phyloP scores from a whole-genome alignment of 2,888 invertebrate genomes.

The Linyphia triangularis region DNA sequence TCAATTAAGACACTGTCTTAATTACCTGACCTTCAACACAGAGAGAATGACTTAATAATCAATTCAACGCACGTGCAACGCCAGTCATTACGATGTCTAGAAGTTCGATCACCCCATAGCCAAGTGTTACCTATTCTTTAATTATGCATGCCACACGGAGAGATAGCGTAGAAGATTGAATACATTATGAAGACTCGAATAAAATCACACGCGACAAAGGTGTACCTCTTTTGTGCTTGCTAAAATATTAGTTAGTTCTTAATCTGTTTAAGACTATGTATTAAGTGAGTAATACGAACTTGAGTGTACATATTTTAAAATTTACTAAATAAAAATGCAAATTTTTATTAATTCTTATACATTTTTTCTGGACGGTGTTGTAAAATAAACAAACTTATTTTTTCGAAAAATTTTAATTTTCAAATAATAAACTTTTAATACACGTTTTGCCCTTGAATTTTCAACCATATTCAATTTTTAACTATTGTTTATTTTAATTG shows the following conservation, averaged over 20 bases:
- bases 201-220: neutral
- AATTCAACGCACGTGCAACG: neutral
- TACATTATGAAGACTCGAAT: neutral
- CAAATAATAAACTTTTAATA: too few species aligned
- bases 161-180: neutral
- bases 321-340: too few species aligned
- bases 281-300: too few species aligned
- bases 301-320: too few species aligned
- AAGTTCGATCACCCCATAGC: neutral
- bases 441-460: too few species aligned
- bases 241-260: neutral
- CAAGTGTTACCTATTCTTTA: neutral
- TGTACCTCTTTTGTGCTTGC: neutral
- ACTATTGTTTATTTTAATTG: too few species aligned
- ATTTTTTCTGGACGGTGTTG: too few species aligned
- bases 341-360: too few species aligned
- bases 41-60: neutral
- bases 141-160: neutral
- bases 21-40: neutral
- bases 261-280: too few species aligned
- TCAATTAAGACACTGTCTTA: neutral
- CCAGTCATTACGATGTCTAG: neutral
- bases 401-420: too few species aligned
- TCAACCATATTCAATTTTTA: too few species aligned
- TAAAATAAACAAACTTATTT: too few species aligned